These are phyloP conservation scores for Aplodontia rufa DNA, from an alignment of 2,113 vertebrate species.

Conservation along the genomic window DNA sequence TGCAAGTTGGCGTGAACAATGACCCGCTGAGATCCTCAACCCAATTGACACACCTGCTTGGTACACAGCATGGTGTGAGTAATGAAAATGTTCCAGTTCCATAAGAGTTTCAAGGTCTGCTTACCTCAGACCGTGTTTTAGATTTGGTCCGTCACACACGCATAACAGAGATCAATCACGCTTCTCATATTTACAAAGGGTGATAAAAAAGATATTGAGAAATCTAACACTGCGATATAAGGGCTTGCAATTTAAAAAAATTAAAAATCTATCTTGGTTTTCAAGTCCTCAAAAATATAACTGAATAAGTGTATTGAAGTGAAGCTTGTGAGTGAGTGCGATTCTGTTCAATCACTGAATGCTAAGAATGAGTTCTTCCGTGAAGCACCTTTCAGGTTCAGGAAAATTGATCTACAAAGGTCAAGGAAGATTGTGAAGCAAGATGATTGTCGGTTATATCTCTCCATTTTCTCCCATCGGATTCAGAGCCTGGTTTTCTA, in stretches of 20 bases:
- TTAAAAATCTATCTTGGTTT: constrained; percentile 41
- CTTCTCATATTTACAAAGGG: neutral
- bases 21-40: neutral
- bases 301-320: neutral
- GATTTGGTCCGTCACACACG: neutral
- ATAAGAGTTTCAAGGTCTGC: neutral
- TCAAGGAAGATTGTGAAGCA: neutral
- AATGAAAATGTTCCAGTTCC: neutral
- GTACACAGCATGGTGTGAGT: neutral
- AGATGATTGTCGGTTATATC: neutral
- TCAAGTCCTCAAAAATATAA: neutral
- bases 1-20: rapidly evolving
- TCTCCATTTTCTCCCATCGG: neutral
- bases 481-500: neutral
- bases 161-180: neutral
- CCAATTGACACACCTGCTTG: neutral
- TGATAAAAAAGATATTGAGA: constrained; percentile 25
- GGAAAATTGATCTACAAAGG: neutral
- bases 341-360: neutral
- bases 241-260: constrained; percentile 1
- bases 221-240: neutral
- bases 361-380: neutral
- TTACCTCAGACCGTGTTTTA: neutral
- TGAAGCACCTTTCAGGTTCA: neutral
- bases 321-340: neutral